Base-by-base conservation (phyloP, 2,113 vertebrate species). In the Rhinopomastus cyanomelas region DNA sequence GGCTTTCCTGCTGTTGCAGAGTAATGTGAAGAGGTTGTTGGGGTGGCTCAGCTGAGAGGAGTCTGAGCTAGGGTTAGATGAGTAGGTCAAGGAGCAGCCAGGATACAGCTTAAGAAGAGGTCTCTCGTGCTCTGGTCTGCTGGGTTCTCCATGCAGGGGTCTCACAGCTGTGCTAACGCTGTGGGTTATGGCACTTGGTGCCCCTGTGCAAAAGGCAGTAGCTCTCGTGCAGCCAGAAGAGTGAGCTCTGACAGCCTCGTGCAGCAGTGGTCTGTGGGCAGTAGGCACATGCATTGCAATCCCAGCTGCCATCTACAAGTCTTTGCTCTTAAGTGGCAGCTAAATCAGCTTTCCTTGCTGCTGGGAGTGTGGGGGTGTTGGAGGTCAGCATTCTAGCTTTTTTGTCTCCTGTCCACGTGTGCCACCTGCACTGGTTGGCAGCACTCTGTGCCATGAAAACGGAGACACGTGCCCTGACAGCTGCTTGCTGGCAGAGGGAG, bases 321-420 rank as follows among this genome's bases (percentile, higher is more conserved):
- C 88, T 95, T 60, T 76, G 81, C 65, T 96, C 85, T 88, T 85
- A 94, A 94, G 69, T 51, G 77, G 85, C 46, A 89, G 57, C 87
- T 91, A 91, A 93, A 95, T 92, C 74, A 94, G 77, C 91, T 92
- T 89, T 95, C 64, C 71, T 56, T 55, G 30, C 78, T 89, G 69
- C 53, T 81, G 69, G 34, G 55, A 65, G n/a, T 13, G 53, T 87
- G 90, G 82, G 71, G 44, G 88, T 66, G 61, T 78, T 81, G 79
- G 65, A 93, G 84, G 73, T 94, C 89, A 93, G 64, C 42, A 15
- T 73, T 93, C 66, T 77, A 39, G 64, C 26, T 20, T 80, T 92
- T 89, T 79, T 92, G 67, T 44, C 71, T 86, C 23, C 59, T 73
- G 52, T 89, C 92, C 48, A 29, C 3, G 3, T 85, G 69, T 88